Conservation (phyloP, 2,113 vertebrate species). For the Sturnus vulgaris region DNA sequence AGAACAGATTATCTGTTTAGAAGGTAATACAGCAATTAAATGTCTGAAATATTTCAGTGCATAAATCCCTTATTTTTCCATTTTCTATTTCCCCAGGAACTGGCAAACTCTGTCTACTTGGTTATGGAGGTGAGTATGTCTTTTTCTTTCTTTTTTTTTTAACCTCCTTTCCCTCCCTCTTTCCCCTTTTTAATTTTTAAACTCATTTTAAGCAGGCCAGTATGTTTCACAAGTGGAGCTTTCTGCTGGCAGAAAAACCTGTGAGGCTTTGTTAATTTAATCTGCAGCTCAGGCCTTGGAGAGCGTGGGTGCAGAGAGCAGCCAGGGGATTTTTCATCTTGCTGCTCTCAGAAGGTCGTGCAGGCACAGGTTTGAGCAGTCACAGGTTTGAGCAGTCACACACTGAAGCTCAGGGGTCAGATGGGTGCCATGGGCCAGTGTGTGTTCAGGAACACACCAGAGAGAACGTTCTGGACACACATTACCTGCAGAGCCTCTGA, state of each 20-base stretch:
- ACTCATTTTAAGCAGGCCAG: neutral
- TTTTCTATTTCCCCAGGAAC: constrained; percentile 77
- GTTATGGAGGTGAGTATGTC: constrained; percentile 92
- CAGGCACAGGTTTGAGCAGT: neutral
- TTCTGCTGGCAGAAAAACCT: neutral
- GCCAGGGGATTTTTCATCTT: neutral
- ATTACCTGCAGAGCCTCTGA: neutral
- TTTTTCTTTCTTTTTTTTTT: neutral
- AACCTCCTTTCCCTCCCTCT: neutral
- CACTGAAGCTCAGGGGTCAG: neutral
- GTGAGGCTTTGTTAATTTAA: neutral
- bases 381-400: neutral
- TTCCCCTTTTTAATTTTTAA: neutral
- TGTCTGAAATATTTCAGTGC: neutral
- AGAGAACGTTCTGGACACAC: neutral
- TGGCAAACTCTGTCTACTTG: constrained; percentile 93
- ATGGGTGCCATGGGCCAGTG: neutral
- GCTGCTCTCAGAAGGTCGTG: neutral
- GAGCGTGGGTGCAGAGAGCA: neutral
- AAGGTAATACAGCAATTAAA: neutral
- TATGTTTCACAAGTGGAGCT: neutral
- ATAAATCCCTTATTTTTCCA: neutral
- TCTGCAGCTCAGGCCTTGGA: neutral
- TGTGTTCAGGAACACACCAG: neutral
- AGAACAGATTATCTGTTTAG: neutral